These are phyloP conservation scores for Drosophila paramelanica DNA, from an alignment of 2,888 invertebrate species.

Conservation along the genomic window DNA sequence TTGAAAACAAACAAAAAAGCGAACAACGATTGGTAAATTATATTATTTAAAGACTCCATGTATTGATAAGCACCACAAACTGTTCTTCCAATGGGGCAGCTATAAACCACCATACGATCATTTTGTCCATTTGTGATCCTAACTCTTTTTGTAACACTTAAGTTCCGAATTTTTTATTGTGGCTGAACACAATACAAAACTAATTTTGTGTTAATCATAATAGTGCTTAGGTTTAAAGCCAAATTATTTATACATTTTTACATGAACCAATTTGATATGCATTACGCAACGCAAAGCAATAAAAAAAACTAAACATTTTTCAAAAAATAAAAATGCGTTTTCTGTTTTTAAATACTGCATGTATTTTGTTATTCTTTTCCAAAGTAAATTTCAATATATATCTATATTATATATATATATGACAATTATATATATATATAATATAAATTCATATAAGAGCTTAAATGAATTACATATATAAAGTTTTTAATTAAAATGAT, in stretches of 20 bases:
- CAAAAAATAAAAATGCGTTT: conserved; percentile 2
- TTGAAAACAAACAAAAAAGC: conserved; percentile 21
- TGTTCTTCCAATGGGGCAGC: conserved; percentile 55
- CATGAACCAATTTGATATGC: conserved; percentile 66
- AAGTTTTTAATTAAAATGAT: conserved; percentile 41
- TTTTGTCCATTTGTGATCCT: conserved; percentile 50
- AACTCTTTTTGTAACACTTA: conserved; percentile 36
- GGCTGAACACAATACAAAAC: conserved; percentile 42
- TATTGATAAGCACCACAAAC: conserved; percentile 27
- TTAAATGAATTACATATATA: conserved; percentile 50
- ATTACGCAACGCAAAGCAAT: conserved; percentile 59
- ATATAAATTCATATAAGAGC: conserved; percentile 47
- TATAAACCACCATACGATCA: conserved; percentile 47
- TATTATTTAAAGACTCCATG: conserved; percentile 25
- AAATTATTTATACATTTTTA: conserved; percentile 70
- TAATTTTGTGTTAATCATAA: conserved; percentile 63
- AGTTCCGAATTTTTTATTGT: conserved; percentile 59
- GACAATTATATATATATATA: conserved; percentile 49
- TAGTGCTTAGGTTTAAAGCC: conserved; percentile 72
- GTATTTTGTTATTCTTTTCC: conserved; percentile 38
- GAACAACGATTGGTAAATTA: conserved; percentile 44
- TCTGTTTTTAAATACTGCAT: conserved; percentile 46
- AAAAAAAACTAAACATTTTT: conserved; percentile 50
- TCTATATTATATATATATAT: conserved; percentile 43
- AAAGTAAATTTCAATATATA: conserved; percentile 37